Percentiles rank a stretch among this genome's conserved stretches.
Conservation (phyloP, 2,888 invertebrate species). For the Sylvicola cinctus region DNA sequence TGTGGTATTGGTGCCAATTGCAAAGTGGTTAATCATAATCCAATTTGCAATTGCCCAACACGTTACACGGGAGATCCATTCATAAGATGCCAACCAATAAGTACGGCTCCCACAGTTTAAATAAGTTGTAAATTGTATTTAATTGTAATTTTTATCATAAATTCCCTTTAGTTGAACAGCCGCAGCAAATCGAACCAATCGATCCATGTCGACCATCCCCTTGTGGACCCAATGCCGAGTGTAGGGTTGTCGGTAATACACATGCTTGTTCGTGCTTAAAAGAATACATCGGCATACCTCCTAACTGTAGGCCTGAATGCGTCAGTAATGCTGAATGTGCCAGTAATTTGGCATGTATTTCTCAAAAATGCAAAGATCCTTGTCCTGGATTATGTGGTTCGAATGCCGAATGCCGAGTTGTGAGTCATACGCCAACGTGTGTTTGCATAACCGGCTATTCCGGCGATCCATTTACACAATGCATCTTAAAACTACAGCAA, state of each 20-base stretch:
- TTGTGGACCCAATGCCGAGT: slow-evolving; percentile 66
- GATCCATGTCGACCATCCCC: slow-evolving; percentile 78
- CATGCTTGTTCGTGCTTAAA: slow-evolving; percentile 62
- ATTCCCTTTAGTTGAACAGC: too few species aligned
- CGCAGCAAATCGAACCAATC: slow-evolving; percentile 46
- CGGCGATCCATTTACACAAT: slow-evolving; percentile 33
- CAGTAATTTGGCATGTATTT: slow-evolving; percentile 52
- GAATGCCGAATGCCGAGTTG: slow-evolving; percentile 47
- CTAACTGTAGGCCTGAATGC: slow-evolving; percentile 62
- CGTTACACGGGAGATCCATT: slow-evolving; percentile 46
- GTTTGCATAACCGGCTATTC: slow-evolving; percentile 33
- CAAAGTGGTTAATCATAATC: slow-evolving; percentile 43
- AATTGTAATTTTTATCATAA: too few species aligned
- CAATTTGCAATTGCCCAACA: slow-evolving; percentile 40
- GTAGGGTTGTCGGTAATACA: slow-evolving; percentile 48
- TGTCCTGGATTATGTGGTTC: slow-evolving; percentile 67
- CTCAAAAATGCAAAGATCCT: slow-evolving; percentile 62
- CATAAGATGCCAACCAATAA: slow-evolving; percentile 27
- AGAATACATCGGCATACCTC: slow-evolving; percentile 57
- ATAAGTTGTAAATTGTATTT: slow-evolving; percentile 19
- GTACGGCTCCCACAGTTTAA: slow-evolving; percentile 21
- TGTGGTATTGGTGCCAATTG: slow-evolving; percentile 43
- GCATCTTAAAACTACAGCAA: slow-evolving; percentile 13
- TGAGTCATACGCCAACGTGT: slow-evolving; percentile 46
- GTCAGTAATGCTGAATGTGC: slow-evolving; percentile 60